Conservation (phyloP, 2,888 invertebrate genomes). For the Drosophila meridionalis region DNA sequence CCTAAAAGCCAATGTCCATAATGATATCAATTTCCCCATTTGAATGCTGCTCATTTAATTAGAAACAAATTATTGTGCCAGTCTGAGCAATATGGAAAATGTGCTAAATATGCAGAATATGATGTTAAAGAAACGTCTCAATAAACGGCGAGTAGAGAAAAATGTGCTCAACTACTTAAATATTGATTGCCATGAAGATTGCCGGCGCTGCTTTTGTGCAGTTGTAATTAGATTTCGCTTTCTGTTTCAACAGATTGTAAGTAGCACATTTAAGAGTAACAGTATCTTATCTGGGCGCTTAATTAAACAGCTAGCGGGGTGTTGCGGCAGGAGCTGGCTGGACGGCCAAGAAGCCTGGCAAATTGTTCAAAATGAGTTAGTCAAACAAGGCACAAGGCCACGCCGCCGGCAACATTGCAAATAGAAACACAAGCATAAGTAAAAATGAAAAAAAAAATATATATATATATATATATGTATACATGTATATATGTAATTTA, state of each 20-base stretch:
- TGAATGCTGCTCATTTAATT: background rate
- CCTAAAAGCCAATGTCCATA: too few relatives aligned
- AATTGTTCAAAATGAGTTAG: conserved; percentile 81
- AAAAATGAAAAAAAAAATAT: conserved; percentile 36
- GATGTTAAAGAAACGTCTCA: background rate
- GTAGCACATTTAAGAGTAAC: conserved; percentile 61
- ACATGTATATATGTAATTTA: conserved; percentile 1
- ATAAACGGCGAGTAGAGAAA: conserved; percentile 9
- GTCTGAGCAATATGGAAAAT: background rate
- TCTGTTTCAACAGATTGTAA: conserved; percentile 60
- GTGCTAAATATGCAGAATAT: background rate
- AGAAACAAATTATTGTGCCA: background rate
- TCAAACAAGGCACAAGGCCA: conserved; percentile 77
- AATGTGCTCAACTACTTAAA: conserved; percentile 50
- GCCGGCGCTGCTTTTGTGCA: conserved; percentile 39
- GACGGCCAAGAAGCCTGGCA: conserved; percentile 28
- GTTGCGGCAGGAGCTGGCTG: background rate
- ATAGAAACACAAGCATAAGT: conserved; percentile 51
- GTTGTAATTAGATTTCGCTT: conserved; percentile 67
- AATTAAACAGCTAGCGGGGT: conserved; percentile 63
- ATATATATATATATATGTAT: background rate
- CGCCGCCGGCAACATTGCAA: conserved; percentile 41
- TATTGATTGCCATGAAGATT: conserved; percentile 53
- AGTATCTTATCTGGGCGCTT: conserved; percentile 74
- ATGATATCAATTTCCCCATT: background rate